A percentile compares a stretch with the other conserved stretches of the same genome.
phyloP scores from a whole-genome alignment of 2,113 vertebrate genomes.

The Entomyzon cyanotis region DNA sequence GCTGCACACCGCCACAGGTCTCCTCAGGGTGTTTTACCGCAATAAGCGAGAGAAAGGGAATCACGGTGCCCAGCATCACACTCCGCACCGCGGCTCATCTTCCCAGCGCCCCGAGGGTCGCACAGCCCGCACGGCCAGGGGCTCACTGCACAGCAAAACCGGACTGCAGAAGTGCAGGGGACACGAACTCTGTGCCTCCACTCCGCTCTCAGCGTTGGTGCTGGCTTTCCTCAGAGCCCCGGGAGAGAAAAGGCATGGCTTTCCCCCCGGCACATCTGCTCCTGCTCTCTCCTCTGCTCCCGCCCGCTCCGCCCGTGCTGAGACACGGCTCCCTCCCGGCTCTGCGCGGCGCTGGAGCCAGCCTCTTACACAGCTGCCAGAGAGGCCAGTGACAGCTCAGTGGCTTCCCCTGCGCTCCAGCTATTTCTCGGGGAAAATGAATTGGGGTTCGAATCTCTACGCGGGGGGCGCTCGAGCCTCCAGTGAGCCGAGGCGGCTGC shows the following conservation, averaged over 20 bases:
- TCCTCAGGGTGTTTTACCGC: not conserved
- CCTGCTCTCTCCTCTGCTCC: not conserved
- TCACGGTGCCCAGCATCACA: not conserved
- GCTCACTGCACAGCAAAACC: not conserved
- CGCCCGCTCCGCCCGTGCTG: not conserved
- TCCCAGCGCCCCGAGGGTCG: not conserved
- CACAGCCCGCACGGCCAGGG: not conserved
- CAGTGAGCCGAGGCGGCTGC: not conserved
- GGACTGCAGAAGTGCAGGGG: not conserved
- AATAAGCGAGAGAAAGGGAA: not conserved
- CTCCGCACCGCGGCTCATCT: not conserved
- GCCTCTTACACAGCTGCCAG: not conserved
- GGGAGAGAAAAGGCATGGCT: no score
- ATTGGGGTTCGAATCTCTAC: not conserved
- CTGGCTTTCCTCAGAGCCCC: not conserved
- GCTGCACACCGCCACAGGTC: not conserved
- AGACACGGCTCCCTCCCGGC: not conserved
- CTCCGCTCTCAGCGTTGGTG: not conserved
- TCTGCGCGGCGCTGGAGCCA: not conserved
- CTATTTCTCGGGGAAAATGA: not conserved
- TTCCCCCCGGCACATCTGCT: not conserved
- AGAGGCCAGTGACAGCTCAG: not conserved
- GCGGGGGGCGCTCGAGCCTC: not conserved
- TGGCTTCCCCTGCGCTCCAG: not conserved
- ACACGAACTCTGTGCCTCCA: not conserved